phyloP scores from a whole-genome alignment of 2,888 invertebrate genomes.

The Brachypalpus laphriformis region DNA sequence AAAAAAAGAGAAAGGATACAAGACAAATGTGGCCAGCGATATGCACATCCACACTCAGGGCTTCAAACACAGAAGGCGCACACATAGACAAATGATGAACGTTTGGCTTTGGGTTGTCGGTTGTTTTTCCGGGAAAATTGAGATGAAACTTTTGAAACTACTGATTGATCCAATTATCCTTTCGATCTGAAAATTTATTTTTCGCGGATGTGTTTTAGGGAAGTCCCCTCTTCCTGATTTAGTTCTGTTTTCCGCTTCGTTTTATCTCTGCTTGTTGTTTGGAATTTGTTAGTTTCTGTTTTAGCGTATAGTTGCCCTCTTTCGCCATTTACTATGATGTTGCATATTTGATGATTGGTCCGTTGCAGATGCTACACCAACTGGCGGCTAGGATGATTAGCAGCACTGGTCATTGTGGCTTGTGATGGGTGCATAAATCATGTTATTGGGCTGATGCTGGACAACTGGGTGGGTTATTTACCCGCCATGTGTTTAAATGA shows the following conservation, averaged over 20 bases:
- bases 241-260: constrained; percentile 30
- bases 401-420: constrained; percentile 48
- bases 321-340: constrained; percentile 30
- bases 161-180: constrained; percentile 69
- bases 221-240: constrained; percentile 27
- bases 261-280: constrained; percentile 22
- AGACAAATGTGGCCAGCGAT: constrained; percentile 13
- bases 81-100: constrained; percentile 23
- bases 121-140: not conserved
- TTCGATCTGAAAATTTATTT: constrained; percentile 51
- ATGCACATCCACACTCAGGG: constrained; percentile 13
- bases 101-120: not conserved
- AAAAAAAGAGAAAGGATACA: not conserved
- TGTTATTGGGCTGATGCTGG: not conserved
- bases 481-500: constrained; percentile 4
- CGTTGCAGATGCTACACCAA: constrained; percentile 52
- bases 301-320: not conserved
- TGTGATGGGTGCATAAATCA: constrained; percentile 52
- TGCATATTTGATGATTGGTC: constrained; percentile 52
- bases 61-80: constrained; percentile 31
- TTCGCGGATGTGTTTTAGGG: constrained; percentile 50
- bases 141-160: constrained; percentile 64
- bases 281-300: constrained; percentile 20
- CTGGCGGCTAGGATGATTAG: constrained; percentile 21
- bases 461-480: not conserved